Conservation (phyloP, 2,888 invertebrate genomes). For the Nipponacmea schrenckii region DNA sequence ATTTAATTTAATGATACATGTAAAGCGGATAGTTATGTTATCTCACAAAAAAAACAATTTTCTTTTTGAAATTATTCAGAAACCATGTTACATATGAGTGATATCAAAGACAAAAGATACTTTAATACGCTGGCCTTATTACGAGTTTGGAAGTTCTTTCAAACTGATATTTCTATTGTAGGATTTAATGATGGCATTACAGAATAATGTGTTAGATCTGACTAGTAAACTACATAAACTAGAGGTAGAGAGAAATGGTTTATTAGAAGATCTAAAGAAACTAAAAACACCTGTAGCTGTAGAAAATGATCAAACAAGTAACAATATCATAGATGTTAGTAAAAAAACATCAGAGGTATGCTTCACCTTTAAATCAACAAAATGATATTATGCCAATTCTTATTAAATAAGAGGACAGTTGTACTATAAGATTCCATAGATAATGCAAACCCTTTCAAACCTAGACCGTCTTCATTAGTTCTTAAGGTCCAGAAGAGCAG, state of each 20-base stretch:
- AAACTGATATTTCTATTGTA: slow-evolving; percentile 24
- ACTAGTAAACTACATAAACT: slow-evolving; percentile 59
- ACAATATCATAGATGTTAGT: background rate
- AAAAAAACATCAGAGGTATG: background rate
- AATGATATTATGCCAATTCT: background rate
- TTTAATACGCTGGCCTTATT: too few species aligned
- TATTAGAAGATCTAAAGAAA: slow-evolving; percentile 49
- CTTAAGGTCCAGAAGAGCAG: too few species aligned
- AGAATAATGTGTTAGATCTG: slow-evolving; percentile 61
- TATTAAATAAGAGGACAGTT: background rate
- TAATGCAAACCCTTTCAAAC: background rate
- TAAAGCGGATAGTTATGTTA: too few species aligned
- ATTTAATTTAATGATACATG: too few species aligned
- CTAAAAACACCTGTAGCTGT: slow-evolving; percentile 36
- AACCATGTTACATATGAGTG: too few species aligned
- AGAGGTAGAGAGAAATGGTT: slow-evolving; percentile 57
- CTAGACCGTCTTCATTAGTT: too few species aligned
- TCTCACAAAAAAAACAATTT: too few species aligned
- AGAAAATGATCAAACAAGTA: slow-evolving; percentile 24
- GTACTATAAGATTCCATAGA: background rate
- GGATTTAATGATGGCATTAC: slow-evolving; percentile 57
- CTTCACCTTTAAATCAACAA: background rate
- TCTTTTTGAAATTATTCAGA: too few species aligned
- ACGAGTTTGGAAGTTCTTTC: too few species aligned
- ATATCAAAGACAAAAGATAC: too few species aligned